A percentile compares a stretch with the other conserved stretches of the same genome.
phyloP scores from a whole-genome alignment of 2,888 invertebrate species.

The Pristionchus maxplancki region DNA sequence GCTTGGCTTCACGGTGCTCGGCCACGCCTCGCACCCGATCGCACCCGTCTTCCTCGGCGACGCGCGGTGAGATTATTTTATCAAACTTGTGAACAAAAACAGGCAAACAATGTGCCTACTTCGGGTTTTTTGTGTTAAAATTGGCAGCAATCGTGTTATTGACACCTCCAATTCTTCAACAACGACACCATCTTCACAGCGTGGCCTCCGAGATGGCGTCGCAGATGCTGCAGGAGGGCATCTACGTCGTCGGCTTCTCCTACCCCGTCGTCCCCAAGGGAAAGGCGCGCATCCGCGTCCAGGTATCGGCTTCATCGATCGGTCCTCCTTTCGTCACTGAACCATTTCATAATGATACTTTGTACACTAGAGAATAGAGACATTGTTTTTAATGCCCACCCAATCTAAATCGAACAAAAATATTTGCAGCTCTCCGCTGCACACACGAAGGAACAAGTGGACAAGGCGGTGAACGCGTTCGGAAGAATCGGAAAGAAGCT shows the following conservation, averaged over 20 bases:
- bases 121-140: too few relatives aligned
- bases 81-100: too few relatives aligned
- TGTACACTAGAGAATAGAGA: too few relatives aligned
- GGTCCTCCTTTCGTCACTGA: too few relatives aligned
- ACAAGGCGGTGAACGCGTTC: constrained; percentile 87
- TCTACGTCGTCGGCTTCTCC: constrained; percentile 94
- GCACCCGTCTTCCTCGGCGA: constrained; percentile 93
- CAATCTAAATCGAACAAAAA: too few relatives aligned
- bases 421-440: constrained; percentile 86
- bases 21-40: constrained; percentile 87
- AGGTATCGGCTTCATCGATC: too few relatives aligned
- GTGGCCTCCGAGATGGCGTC: constrained; percentile 88
- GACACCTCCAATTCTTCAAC: too few relatives aligned
- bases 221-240: constrained; percentile 88
- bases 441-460: constrained; percentile 86
- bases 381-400: too few relatives aligned
- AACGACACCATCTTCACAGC: constrained; percentile 78
- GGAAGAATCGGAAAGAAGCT: constrained; percentile 85
- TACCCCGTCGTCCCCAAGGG: constrained; percentile 92
- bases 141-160: too few relatives aligned
- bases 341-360: too few relatives aligned
- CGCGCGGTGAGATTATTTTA: constrained; percentile 82
- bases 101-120: too few relatives aligned
- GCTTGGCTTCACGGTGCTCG: constrained; percentile 86
- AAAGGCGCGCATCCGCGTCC: constrained; percentile 85